phyloP scores from a whole-genome alignment of 2,113 vertebrate species.

The Cyrtonyx montezumae region DNA sequence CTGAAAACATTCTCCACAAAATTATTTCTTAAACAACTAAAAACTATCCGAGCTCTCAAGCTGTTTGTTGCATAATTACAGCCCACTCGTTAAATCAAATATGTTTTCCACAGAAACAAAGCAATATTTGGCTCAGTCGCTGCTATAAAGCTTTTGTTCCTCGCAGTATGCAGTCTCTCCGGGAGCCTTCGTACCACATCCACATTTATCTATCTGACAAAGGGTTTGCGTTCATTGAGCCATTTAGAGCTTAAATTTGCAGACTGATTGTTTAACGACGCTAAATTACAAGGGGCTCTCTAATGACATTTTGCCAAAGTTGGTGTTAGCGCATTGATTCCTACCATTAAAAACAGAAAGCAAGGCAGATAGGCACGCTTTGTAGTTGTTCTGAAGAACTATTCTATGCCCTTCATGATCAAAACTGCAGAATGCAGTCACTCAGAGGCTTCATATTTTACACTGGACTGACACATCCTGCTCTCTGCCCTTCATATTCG shows the following conservation, averaged over 20 bases:
- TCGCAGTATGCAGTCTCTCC: constrained; percentile 30
- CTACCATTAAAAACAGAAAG: neutral
- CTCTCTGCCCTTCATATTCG: neutral
- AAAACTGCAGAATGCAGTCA: neutral
- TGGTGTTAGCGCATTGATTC: neutral
- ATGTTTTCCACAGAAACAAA: constrained; percentile 61
- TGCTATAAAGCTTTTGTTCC: constrained; percentile 53
- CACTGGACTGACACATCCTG: neutral
- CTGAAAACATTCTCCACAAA: neutral
- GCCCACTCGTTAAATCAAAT: constrained; percentile 46
- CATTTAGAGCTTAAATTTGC: constrained; percentile 22
- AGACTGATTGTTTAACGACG: constrained; percentile 19
- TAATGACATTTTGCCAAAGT: constrained; percentile 30
- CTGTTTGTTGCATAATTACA: constrained; percentile 58
- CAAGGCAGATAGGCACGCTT: neutral
- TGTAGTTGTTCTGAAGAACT: neutral
- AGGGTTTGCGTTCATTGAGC: constrained; percentile 31
- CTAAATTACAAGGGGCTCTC: constrained; percentile 12
- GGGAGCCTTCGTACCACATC: constrained; percentile 37
- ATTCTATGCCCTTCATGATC: neutral
- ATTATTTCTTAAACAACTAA: constrained; percentile 10
- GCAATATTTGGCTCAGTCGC: constrained; percentile 46
- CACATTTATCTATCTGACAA: constrained; percentile 48
- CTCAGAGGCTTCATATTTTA: neutral
- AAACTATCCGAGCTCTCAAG: constrained; percentile 27